Conservation (phyloP, 2,113 vertebrate genomes). For the Amphiprion ocellaris region DNA sequence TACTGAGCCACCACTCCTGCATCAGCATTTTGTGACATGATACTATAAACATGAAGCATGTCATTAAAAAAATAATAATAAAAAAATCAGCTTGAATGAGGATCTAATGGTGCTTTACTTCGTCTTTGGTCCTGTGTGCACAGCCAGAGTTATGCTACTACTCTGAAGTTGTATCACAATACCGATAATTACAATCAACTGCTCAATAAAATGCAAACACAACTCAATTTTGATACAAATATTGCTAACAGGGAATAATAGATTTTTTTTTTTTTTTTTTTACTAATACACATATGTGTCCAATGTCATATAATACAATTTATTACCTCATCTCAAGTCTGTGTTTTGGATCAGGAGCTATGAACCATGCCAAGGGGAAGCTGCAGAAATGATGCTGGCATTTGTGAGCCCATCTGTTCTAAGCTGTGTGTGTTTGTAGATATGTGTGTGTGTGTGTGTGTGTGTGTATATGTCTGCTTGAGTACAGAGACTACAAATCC, state of each 20-base stretch:
- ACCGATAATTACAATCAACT: constrained; percentile 62
- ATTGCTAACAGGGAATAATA: constrained; percentile 42
- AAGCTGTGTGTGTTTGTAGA: constrained; percentile 12
- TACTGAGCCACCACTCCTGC: not conserved
- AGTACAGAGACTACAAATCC: constrained; percentile 22
- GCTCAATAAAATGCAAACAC: constrained; percentile 59
- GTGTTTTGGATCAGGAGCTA: constrained; percentile 27
- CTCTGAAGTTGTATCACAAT: constrained; percentile 48
- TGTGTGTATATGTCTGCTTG: not conserved
- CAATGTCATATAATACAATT: constrained; percentile 52
- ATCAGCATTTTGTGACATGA: constrained; percentile 16
- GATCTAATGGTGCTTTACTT: constrained; percentile 45
- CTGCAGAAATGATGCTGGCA: constrained; percentile 6
- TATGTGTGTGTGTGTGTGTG: not conserved
- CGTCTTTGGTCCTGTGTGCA: constrained; percentile 81
- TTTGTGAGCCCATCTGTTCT: constrained; percentile 23
- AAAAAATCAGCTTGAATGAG: constrained; percentile 45
- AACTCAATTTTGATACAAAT: constrained; percentile 53
- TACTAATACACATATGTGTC: constrained; percentile 32
- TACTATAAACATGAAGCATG: constrained; percentile 26
- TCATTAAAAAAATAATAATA: not conserved
- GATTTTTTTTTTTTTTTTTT: not conserved
- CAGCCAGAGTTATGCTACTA: constrained; percentile 52
- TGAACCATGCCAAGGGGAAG: not conserved
- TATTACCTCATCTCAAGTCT: constrained; percentile 13